These are phyloP conservation scores for Agrilus planipennis DNA, from an alignment of 1,140 invertebrate species.

Conservation along the genomic window DNA sequence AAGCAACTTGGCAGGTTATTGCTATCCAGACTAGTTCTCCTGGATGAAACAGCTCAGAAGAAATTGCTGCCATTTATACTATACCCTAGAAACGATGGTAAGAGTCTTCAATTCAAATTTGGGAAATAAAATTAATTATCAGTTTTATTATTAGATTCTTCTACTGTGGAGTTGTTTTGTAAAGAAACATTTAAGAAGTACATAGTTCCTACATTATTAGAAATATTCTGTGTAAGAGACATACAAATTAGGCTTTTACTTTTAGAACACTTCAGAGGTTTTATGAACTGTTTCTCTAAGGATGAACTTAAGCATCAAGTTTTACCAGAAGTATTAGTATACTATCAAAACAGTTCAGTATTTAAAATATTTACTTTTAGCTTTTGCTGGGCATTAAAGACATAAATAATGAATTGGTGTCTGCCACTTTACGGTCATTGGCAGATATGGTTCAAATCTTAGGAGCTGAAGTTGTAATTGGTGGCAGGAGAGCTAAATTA, in stretches of 20 bases:
- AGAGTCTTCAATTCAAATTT: conserved; percentile 1
- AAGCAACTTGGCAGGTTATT: conserved; percentile 61
- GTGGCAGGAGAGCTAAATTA: conserved; percentile 61
- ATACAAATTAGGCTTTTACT: conserved; percentile 58
- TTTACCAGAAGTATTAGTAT: conserved; percentile 51
- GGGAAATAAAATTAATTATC: no score
- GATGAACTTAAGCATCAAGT: conserved; percentile 56
- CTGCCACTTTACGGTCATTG: conserved; percentile 61
- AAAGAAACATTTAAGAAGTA: conserved; percentile 52
- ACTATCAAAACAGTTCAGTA: not conserved
- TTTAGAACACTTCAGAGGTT: conserved; percentile 58
- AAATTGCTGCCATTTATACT: conserved; percentile 64
- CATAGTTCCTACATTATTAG: conserved; percentile 57
- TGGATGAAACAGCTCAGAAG: conserved; percentile 63
- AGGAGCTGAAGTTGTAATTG: conserved; percentile 66
- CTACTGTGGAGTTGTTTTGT: conserved; percentile 45
- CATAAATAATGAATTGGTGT: conserved; percentile 64
- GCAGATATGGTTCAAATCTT: conserved; percentile 73
- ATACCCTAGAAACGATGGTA: conserved; percentile 48
- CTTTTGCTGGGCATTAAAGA: conserved; percentile 74
- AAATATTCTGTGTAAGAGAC: conserved; percentile 67
- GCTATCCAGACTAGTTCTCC: conserved; percentile 67
- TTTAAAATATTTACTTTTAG: conserved; percentile 34
- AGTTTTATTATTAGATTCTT: conserved; percentile 37
- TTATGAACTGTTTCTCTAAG: conserved; percentile 52